Evolutionary conservation across 2,888 invertebrate genomes (phyloP), one percentile per base, ranked within the genome.

Genomic region (Geotrupes spiniger): DNA sequence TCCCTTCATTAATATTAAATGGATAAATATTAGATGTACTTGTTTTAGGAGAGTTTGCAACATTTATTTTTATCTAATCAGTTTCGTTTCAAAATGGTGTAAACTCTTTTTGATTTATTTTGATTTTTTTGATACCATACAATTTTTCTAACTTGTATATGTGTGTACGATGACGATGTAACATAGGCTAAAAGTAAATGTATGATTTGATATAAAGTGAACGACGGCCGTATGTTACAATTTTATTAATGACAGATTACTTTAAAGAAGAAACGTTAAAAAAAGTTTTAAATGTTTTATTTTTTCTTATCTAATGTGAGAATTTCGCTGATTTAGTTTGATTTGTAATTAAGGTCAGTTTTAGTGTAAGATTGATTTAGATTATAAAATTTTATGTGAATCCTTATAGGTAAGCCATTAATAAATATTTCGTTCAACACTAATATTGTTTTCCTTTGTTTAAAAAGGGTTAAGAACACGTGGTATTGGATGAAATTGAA

Each of bases 381-480:
- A 27, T 37, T 43, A 38, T 46, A 27, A 43, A 33, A n/a, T 33
- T 42, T 21, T 6, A 37, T 49, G 49, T 49, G 49, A 45, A 40
- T 45, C 55, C 50, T 55, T 52, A 48, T 61, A 62, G 63, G 61
- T 63, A 61, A 61, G 58, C 52, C 51, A 56, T 54, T 50, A 61
- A 61, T 58, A 61, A 60, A 62, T 46, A 49, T 51, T 56, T 54
- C 58, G 52, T 58, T 61, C 59, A 76, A 78, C 75, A 78, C 80
- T 81, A 81, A 81, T 80, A 73, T 77, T 78, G 76, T 80, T 81
- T 85, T 85, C 84, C 83, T 85, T 85, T 85, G 82, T 84, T 85
- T 81, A 83, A 70, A 80, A 85, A 85, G 85, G 85, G 84, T 82
- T 83, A 83, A 83, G 84, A 84, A 83, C 83, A 85, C 84, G 85